Base-by-base conservation (phyloP, 2,888 invertebrate genomes). In the Xestia sexstrigata region DNA sequence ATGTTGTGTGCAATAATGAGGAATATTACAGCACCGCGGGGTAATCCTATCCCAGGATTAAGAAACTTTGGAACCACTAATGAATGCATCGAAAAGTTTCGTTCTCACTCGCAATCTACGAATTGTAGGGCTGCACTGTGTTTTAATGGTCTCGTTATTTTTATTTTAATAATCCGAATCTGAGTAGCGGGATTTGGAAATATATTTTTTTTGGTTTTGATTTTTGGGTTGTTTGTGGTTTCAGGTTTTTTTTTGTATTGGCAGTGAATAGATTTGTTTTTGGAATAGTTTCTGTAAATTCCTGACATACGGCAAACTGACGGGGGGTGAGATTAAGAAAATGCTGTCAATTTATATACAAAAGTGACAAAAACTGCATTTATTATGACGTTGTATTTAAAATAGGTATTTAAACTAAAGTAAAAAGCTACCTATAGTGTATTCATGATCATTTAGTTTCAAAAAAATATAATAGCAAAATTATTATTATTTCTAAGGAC, bases 41-140 rank as follows among this genome's bases (percentile, higher is more conserved):
- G 90, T 92, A 93, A 93, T 93, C 93, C 91, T 88, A 89, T 90
- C 89, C 88, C 83, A 86, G 90, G 92, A 94, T 93, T 91, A 93
- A 93, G 93, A 92, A 93, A 94, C 92, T 95, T 94, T 88, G 89
- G 90, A 91, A 87, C 91, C 92, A 91, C 93, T 94, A 94, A 94
- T 93, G 93, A 94, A 94, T 94, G 94, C 94, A 94, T 92, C 93
- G 92, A 90, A 92, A 94, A 95, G 93, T 95, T 94, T 90, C 84
- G 85, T 89, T 89, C 93, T 91, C 93, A 93, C 92, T 93, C 92
- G 92, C 92, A 91, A 92, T 93, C 91, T 92, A 90, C 92, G 90
- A 91, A 93, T 94, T 90, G 90, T 89, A 86, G 86, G 76, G 86
- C 79, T 89, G 88, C 87, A 81, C 88, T 87, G 83, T 86, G 65